These are phyloP conservation scores for Lasioglossum malachurum DNA, from an alignment of 2,888 invertebrate genomes.

Conservation along the genomic window DNA sequence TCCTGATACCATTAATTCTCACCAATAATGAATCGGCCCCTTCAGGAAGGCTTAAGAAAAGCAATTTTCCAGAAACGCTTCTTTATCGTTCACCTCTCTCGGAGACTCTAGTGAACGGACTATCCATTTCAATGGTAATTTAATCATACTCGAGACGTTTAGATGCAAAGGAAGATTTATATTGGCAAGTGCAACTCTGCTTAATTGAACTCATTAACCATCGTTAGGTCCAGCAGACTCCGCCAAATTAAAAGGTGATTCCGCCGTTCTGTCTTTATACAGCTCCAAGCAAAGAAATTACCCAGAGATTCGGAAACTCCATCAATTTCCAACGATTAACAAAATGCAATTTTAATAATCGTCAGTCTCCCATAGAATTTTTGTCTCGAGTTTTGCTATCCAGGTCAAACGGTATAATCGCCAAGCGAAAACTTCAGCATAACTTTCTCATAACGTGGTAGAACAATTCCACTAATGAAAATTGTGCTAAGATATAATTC, in stretches of 20 bases:
- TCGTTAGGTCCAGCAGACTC: background rate
- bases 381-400: background rate
- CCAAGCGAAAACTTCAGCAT: background rate
- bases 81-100: background rate
- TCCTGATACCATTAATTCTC: background rate
- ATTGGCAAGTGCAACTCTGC: background rate
- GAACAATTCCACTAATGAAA: background rate
- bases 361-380: background rate
- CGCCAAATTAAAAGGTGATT: background rate
- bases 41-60: background rate
- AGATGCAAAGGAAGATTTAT: conserved; percentile 4
- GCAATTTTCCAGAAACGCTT: background rate
- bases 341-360: background rate
- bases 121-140: conserved; percentile 10
- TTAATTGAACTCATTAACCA: conserved; percentile 6
- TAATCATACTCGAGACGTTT: background rate
- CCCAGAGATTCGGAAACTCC: background rate
- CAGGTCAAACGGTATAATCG: background rate
- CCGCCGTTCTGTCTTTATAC: background rate
- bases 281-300: background rate
- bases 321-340: background rate
- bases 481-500: background rate
- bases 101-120: background rate
- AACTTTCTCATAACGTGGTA: background rate
- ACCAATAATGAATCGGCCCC: background rate